Percentiles rank a stretch among this genome's conserved stretches.
These are phyloP conservation scores for Vicugna pacos DNA, from an alignment of 2,113 vertebrate species.

Conservation along the genomic window DNA sequence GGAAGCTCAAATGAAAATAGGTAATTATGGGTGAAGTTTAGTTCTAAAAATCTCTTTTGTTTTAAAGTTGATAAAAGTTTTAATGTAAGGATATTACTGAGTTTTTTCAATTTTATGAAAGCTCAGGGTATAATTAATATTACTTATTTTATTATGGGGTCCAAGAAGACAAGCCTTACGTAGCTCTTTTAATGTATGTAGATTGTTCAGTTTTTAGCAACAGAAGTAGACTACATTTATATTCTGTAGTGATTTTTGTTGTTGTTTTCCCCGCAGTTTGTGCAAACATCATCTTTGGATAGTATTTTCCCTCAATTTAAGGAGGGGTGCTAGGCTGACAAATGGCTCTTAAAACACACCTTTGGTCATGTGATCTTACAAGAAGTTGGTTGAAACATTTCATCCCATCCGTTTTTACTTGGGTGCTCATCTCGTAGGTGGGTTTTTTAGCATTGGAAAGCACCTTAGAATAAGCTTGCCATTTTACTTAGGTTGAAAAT, in stretches of 20 bases:
- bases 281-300: neutral
- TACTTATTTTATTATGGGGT: neutral
- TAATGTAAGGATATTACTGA: neutral
- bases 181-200: neutral
- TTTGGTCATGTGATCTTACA: neutral
- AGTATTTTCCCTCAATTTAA: neutral
- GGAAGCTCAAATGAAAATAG: neutral
- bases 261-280: neutral
- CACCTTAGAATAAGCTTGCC: neutral
- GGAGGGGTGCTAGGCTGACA: neutral
- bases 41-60: neutral
- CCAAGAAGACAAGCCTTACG: neutral
- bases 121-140: neutral
- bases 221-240: neutral
- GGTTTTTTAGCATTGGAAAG: neutral
- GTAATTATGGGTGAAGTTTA: neutral
- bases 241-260: neutral
- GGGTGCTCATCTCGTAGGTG: neutral
- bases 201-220: neutral
- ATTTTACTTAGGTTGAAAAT: conserved; percentile 11
- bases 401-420: neutral
- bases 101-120: neutral
- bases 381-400: neutral
- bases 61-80: conserved; percentile 14
- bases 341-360: neutral